Evolutionary conservation across 1,140 invertebrate species (phyloP), one percentile per base, ranked within the genome.

Genomic region (Araneus ventricosus): DNA sequence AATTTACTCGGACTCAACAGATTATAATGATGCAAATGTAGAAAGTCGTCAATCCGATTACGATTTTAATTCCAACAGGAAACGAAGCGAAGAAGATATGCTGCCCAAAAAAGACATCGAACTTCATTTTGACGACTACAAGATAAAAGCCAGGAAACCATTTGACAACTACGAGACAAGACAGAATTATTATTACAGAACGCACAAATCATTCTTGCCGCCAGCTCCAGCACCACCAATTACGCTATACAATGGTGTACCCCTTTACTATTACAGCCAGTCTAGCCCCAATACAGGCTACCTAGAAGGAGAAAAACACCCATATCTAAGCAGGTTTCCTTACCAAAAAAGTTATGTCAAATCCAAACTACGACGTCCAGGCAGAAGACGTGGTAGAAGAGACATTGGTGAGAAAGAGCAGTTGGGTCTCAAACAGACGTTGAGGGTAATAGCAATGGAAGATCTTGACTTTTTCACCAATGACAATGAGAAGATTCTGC

Each of bases 401-500:
- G 96, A 97, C 0, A 96, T 88, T 2, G 86, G 89, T 0, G 82
- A 94, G 97, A 94, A 97, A 96, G 20, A 96, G 97, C 37, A 98
- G 97, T 93, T 97, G 97, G 4, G 98, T 98, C 95, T 97, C 98
- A 20, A 98, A 97, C 14, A 98, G 98, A 27, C 97, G 97, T 94
- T 98, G 97, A 3, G 96, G 98, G 63, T 98, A 94, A 98, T 99
- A n/a, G 98, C 99, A 41, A 98, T 98, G 95, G 97, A 98, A 20
- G 98, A 99, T 95, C 95, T 99, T 34, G 98, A 97, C n/a, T 99
- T 99, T 95, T 98, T 97, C 94, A 97, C 98, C 0, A 97, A 98
- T 94, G 96, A 96, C 34, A 96, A 97, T 63, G 96, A 97, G 27
- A 97, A 98, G 95, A 93, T 94, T 34, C 97, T 89, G 24, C 84